Conservation (phyloP, 2,797 vertebrate species). For the Ambastaia sidthimunki region DNA sequence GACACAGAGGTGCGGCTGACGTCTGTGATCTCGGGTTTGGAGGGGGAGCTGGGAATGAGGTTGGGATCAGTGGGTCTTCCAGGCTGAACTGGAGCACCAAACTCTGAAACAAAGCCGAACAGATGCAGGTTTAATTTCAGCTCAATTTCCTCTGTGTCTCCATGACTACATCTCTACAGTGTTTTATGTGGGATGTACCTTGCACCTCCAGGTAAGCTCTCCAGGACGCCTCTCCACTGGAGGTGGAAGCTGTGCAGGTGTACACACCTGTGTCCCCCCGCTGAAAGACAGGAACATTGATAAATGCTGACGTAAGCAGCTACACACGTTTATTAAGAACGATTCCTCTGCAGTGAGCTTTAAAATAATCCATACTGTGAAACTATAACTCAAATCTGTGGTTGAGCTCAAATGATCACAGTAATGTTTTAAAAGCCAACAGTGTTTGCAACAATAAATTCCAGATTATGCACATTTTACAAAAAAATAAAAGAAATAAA, state of each 20-base stretch:
- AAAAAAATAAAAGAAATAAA: too few species aligned
- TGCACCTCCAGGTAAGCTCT: constrained; percentile 94
- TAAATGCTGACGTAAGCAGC: neutral
- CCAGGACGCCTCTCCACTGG: constrained; percentile 96
- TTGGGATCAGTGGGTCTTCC: constrained; percentile 96
- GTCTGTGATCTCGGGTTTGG: constrained; percentile 93
- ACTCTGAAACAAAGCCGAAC: constrained; percentile 79
- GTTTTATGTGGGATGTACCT: constrained; percentile 76
- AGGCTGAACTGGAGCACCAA: constrained; percentile 91
- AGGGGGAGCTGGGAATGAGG: constrained; percentile 94
- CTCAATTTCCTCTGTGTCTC: neutral
- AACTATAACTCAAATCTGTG: too few species aligned
- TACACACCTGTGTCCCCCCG: constrained; percentile 93
- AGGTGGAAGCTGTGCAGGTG: constrained; percentile 93
- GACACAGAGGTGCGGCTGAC: constrained; percentile 91
- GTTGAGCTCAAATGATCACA: too few species aligned
- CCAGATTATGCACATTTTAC: too few species aligned
- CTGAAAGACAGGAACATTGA: constrained; percentile 68
- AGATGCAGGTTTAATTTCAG: constrained; percentile 29
- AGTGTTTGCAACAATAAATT: too few species aligned
- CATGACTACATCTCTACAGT: neutral
- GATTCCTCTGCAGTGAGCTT: neutral
- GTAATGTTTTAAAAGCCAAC: neutral
- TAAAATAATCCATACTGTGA: neutral
- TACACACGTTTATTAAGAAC: neutral